These are phyloP conservation scores for Eupithecia inturbata DNA, from an alignment of 2,888 invertebrate species.

Conservation along the genomic window DNA sequence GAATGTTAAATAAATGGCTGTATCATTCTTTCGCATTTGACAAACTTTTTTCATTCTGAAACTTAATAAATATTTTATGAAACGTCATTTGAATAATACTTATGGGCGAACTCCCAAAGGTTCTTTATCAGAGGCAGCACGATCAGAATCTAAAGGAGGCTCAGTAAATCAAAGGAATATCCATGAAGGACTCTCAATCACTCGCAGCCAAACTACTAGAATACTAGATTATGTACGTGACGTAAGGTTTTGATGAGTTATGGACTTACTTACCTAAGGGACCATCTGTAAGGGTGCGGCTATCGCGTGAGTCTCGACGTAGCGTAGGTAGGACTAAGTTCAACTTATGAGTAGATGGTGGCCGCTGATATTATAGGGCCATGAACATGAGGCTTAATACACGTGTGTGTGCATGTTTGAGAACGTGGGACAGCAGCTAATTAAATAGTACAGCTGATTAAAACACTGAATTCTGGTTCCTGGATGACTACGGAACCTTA, in stretches of 20 bases:
- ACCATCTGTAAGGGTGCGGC: neutral
- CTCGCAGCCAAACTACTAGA: conserved; percentile 21
- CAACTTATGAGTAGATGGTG: neutral
- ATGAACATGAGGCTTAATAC: neutral
- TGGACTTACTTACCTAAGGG: neutral
- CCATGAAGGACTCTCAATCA: conserved; percentile 26
- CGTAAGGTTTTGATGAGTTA: conserved; percentile 8
- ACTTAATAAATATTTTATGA: conserved; percentile 1
- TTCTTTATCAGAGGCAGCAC: conserved; percentile 12
- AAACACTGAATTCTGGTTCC: too few relatives aligned
- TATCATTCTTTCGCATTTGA: too few relatives aligned
- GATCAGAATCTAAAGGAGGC: conserved; percentile 27
- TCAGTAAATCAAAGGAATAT: conserved; percentile 27
- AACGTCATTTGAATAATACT: neutral
- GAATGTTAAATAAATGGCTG: too few relatives aligned
- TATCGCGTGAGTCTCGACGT: neutral
- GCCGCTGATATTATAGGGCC: neutral
- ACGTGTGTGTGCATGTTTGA: too few relatives aligned
- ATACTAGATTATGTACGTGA: conserved; percentile 7
- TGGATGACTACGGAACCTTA: too few relatives aligned
- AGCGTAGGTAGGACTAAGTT: neutral
- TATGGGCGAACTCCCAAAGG: neutral
- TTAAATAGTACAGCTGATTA: too few relatives aligned
- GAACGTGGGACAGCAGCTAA: too few relatives aligned
- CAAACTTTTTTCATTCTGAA: neutral